Conservation (phyloP, 30 jellyfish, hydroid and myxozoan species). For the Hydractinia symbiolongicarpus region DNA sequence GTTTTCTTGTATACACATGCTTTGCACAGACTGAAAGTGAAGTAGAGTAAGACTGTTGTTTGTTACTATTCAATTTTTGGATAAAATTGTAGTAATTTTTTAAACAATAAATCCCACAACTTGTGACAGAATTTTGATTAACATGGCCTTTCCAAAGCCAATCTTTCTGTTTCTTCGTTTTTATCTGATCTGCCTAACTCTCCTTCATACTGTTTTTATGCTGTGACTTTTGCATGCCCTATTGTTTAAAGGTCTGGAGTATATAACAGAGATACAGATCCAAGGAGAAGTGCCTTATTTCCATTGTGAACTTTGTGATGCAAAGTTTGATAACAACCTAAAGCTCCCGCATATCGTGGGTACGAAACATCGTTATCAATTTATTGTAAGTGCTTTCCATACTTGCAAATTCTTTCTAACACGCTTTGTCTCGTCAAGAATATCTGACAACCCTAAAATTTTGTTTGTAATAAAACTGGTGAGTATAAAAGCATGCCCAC, state of each 20-base stretch:
- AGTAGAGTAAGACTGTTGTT: too few relatives aligned
- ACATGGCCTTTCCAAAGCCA: not conserved
- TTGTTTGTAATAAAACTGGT: too few relatives aligned
- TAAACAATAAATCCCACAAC: too few relatives aligned
- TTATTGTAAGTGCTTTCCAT: constrained; percentile 14
- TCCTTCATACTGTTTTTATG: not conserved
- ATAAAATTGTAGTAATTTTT: too few relatives aligned
- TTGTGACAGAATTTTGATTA: not conserved
- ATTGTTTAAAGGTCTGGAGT: constrained; percentile 14
- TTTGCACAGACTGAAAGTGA: too few relatives aligned
- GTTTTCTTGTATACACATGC: too few relatives aligned
- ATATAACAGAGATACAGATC: not conserved
- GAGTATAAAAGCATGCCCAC: too few relatives aligned
- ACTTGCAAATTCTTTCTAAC: too few relatives aligned
- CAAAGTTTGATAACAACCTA: constrained; percentile 8
- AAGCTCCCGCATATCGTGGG: constrained; percentile 18
- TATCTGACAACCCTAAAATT: too few relatives aligned
- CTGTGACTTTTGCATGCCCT: not conserved
- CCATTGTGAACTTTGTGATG: constrained; percentile 16
- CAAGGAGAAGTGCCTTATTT: constrained; percentile 2
- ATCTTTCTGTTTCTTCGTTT: not conserved
- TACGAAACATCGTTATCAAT: constrained; percentile 1
- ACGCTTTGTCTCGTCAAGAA: too few relatives aligned
- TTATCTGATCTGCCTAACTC: not conserved
- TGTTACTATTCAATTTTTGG: too few relatives aligned